A percentile compares a stretch with the other conserved stretches of the same genome.
Evolutionary conservation across 2,888 invertebrate genomes (phyloP).

Genomic region (Achlya flavicornis): DNA sequence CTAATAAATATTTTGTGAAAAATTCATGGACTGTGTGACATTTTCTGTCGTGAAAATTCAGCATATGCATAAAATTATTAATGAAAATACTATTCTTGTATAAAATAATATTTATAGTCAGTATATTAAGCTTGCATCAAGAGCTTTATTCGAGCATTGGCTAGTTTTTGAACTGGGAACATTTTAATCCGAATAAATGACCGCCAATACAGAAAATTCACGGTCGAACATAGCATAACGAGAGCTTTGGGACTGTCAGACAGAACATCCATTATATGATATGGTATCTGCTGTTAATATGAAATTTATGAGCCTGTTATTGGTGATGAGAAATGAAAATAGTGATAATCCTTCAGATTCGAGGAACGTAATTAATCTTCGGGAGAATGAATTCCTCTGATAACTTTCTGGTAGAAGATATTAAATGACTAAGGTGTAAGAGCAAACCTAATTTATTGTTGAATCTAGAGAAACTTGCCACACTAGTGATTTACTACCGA

Average conservation of each 20-base stretch:
- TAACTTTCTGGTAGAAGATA: not conserved
- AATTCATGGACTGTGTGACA: no score
- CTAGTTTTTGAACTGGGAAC: not conserved
- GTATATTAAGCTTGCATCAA: not conserved
- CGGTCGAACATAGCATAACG: constrained; percentile 15
- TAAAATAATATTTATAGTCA: not conserved
- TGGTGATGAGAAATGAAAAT: constrained; percentile 26
- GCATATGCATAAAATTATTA: no score
- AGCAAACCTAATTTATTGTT: no score
- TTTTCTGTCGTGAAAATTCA: no score
- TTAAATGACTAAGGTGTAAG: no score
- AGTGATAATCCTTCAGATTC: constrained; percentile 3
- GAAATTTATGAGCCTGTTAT: constrained; percentile 43
- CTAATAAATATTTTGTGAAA: no score
- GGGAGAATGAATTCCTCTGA: not conserved
- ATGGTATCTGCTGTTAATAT: constrained; percentile 41
- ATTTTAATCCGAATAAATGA: not conserved
- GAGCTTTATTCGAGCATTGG: not conserved
- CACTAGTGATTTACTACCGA: no score
- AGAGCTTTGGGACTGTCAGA: constrained; percentile 36
- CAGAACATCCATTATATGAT: constrained; percentile 40
- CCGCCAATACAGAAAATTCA: no score
- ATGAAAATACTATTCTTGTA: no score
- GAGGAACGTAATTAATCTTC: not conserved
- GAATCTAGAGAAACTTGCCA: no score